Evolutionary conservation across 2,888 invertebrate species (phyloP), one percentile per base, ranked within the genome.

Genomic region (Biston betularia): DNA sequence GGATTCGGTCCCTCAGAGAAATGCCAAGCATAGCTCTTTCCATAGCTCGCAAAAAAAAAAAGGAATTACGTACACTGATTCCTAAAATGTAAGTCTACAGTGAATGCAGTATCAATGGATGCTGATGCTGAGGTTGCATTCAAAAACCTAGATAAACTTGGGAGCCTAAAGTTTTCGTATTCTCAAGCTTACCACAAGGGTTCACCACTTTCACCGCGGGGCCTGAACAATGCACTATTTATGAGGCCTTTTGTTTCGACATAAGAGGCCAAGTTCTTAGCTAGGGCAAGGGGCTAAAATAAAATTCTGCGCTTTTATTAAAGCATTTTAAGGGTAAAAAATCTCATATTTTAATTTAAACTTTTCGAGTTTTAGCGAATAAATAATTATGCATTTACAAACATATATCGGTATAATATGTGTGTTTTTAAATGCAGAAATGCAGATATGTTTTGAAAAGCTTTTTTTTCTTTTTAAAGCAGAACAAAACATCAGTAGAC

Each of bases 191-290:
- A 68, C 67, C 45, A 59, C 42, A 38, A 50, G 53, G 71, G 52
- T 61, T 33, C 62, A 56, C 11, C 84, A 76, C 60, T 74, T 49
- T 60, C 74, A 77, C 79, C 72, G 75, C 74, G 82, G 84, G 83
- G 82, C 75, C 74, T 9, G 79, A 84, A 90, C 92, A 91, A 91
- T 89, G 79, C 85, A 86, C 88, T 89, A 89, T 91, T 90, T 89
- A 89, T 83, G 76, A 72, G 78, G 73, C 73, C 82, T 82, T 90
- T 92, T 92, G 90, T 91, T 84, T 86, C 79, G 77, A 75, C 79
- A 76, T 76, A 59, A 74, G 69, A 44, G 64, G 42, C 61, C n/a
- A 33, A 59, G 57, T 62, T n/a, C n/a, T n/a, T 54, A 34, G 42
- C 65, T 45, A 33, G 54, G 50, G 12, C 34, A 58, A 35, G 34